phyloP scores from a whole-genome alignment of 2,888 invertebrate genomes.

The Pedicia rivosa region DNA sequence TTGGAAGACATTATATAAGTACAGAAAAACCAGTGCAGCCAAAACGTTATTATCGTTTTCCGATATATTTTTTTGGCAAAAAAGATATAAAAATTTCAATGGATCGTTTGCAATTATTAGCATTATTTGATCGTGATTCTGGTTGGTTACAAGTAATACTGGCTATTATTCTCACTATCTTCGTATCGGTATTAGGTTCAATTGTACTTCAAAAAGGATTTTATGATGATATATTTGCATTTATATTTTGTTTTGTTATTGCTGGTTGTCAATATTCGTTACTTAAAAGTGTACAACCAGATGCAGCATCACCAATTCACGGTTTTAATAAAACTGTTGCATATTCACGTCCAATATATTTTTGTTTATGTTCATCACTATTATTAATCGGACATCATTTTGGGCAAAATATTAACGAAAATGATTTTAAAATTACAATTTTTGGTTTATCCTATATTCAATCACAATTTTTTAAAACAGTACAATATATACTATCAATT shows the following conservation, averaged over 20 bases:
- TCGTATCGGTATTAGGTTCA: slow-evolving; percentile 76
- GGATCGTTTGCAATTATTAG: slow-evolving; percentile 82
- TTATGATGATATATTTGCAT: slow-evolving; percentile 83
- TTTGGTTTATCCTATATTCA: neutral
- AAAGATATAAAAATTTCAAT: slow-evolving; percentile 57
- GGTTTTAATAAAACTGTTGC: slow-evolving; percentile 92
- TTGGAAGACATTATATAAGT: slow-evolving; percentile 24
- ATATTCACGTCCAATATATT: slow-evolving; percentile 88
- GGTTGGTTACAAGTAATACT: slow-evolving; percentile 55
- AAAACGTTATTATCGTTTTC: slow-evolving; percentile 30
- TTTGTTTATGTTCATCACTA: slow-evolving; percentile 58
- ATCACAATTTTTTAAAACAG: slow-evolving; percentile 12
- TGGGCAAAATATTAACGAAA: slow-evolving; percentile 17
- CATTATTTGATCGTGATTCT: slow-evolving; percentile 83
- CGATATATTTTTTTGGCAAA: slow-evolving; percentile 23
- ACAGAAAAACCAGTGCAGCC: slow-evolving; percentile 24
- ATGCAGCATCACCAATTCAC: slow-evolving; percentile 96
- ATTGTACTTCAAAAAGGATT: slow-evolving; percentile 66
- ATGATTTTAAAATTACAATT: slow-evolving; percentile 1
- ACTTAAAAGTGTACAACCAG: slow-evolving; percentile 95
- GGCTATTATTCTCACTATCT: slow-evolving; percentile 66
- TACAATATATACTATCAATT: slow-evolving; percentile 40
- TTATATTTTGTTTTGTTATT: slow-evolving; percentile 93
- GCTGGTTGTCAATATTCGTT: slow-evolving; percentile 96
- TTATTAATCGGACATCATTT: slow-evolving; percentile 33